Evolutionary conservation across 92 coral and sea anemone species (phyloP), one percentile per base, ranked within the genome.

Genomic region (Parazoanthus darwini): DNA sequence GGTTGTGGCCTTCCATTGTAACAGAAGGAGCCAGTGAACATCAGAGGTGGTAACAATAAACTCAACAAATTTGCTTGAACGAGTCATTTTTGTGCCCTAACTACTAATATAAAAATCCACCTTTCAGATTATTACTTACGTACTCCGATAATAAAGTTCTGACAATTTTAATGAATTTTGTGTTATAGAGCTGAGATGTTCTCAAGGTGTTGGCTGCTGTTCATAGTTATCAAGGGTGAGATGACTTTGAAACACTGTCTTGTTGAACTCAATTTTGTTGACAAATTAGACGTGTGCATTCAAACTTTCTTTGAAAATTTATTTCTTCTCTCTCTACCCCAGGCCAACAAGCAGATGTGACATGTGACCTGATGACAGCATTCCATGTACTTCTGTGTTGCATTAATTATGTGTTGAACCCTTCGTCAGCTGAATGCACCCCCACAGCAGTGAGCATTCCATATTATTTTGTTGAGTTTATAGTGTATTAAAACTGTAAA

Each of bases 341-440:
- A 82, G 86, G 63, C 77, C 77, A 70, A 26, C 86, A 82, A 44
- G 77, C 86, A 22, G 86, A 82, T 10, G 38, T n/a, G 11, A 63
- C 77, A 42, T 68, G 86, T 68, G 86, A 82, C 78, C 76, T 82
- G 86, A 82, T 82, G 86, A 82, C 51, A 8, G 86, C 86, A 67
- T 82, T 82, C 86, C 65, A 82, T 13, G 35, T 82, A 68, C 86
- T 82, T 82, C 77, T 82, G 48, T 82, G 86, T 68, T 82, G 86
- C 59, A 71, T 82, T 43, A 67, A 82, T 68, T 25, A 82, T 68
- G 78, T 82, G n/a, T n/a, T 48, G 54, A 37, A 67, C 42, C 11
- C 56, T 6, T n/a, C 86, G 18, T 33, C 86, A 22, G 78, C 37
- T 13, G 74, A 46, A 68, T 83, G 63, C 87, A 42, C 65, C 9